Evolutionary conservation across 1,140 invertebrate species (phyloP).

Genomic region (Mercenaria mercenaria): DNA sequence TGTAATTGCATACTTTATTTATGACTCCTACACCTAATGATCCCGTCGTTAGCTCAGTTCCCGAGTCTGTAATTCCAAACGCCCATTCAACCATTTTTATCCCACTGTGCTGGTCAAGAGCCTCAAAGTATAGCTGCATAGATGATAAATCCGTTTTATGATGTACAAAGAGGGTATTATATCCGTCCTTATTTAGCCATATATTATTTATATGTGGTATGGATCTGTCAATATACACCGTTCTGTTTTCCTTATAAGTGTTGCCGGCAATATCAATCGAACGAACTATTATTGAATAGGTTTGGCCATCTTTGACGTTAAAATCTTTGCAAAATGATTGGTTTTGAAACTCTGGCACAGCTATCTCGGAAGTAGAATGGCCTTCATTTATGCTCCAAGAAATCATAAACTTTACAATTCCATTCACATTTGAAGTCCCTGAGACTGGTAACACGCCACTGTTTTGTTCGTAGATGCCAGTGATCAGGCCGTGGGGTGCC

Average conservation of each 20-base stretch:
- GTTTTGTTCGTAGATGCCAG: constrained; percentile 69
- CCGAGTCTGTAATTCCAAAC: constrained; percentile 22
- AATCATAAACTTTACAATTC: constrained; percentile 52
- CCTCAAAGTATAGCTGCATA: constrained; percentile 59
- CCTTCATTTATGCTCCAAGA: not conserved
- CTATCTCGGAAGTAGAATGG: not conserved
- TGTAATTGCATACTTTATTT: not conserved
- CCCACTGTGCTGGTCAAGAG: constrained; percentile 74
- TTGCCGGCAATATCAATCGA: constrained; percentile 66
- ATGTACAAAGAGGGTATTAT: not conserved
- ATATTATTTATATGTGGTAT: too few species aligned
- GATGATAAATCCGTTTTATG: constrained; percentile 61
- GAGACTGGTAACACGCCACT: constrained; percentile 58
- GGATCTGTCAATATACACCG: constrained; percentile 67
- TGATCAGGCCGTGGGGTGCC: constrained; percentile 7
- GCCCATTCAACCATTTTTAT: constrained; percentile 46
- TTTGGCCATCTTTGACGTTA: constrained; percentile 67
- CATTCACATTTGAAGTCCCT: constrained; percentile 74
- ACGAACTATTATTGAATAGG: constrained; percentile 56
- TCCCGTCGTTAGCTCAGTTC: not conserved
- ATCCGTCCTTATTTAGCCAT: too few species aligned
- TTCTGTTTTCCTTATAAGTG: constrained; percentile 46
- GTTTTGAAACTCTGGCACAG: constrained; percentile 24
- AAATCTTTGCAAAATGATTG: constrained; percentile 35
- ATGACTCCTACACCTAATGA: not conserved